Evolutionary conservation across 37 sponge, comb jelly and placozoan genomes (phyloP).

Genomic region (Crambe crambe): DNA sequence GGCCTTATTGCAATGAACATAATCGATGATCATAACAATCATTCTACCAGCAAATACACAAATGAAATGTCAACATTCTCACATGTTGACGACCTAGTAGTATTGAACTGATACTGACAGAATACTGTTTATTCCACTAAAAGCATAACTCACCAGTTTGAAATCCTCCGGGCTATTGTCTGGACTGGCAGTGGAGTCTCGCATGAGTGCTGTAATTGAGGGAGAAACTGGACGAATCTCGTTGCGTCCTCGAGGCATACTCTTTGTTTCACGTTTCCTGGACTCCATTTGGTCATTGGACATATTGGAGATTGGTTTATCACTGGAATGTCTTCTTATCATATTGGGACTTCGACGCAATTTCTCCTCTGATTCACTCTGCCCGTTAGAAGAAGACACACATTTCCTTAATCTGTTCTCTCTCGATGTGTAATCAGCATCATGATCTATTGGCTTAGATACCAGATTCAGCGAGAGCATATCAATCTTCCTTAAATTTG

Average conservation of each 20-base stretch:
- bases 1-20: too few species aligned
- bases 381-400: not conserved
- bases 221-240: not conserved
- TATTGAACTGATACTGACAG: too few species aligned
- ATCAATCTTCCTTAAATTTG: not conserved
- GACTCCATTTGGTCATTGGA: not conserved
- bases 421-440: not conserved
- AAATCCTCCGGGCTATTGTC: not conserved
- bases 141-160: conserved; percentile 16
- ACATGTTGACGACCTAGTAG: too few species aligned
- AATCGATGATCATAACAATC: too few species aligned
- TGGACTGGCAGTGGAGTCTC: not conserved
- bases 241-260: not conserved
- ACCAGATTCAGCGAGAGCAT: not conserved
- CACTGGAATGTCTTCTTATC: not conserved
- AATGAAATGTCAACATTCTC: not conserved
- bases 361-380: too few species aligned
- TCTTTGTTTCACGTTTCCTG: not conserved
- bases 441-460: not conserved
- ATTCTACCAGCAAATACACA: too few species aligned
- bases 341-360: not conserved
- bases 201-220: not conserved
- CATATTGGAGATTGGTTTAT: not conserved
- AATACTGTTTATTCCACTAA: too few species aligned
- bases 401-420: not conserved